Conservation (phyloP, 1,140 invertebrate species). For the Apis laboriosa region DNA sequence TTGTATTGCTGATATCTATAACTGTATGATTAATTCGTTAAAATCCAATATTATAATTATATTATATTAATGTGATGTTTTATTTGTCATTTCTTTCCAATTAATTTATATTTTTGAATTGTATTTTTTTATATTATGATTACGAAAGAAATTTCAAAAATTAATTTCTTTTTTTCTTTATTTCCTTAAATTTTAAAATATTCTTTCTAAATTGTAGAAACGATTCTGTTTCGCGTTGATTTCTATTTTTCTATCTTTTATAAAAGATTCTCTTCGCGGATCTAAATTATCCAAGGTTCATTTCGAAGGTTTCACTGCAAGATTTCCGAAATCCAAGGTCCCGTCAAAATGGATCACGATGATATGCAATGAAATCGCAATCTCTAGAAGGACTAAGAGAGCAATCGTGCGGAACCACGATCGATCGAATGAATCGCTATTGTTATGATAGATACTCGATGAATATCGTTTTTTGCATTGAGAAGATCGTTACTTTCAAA, state of each 20-base stretch:
- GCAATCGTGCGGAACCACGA: constrained; percentile 26
- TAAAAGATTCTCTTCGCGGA: not conserved
- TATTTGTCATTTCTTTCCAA: no score
- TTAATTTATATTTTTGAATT: no score
- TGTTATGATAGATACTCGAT: constrained; percentile 9
- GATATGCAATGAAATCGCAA: constrained; percentile 46
- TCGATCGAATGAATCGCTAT: constrained; percentile 31
- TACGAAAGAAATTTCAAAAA: no score
- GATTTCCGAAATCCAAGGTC: constrained; percentile 50
- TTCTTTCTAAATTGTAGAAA: not conserved
- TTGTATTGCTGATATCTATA: no score
- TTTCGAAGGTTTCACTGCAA: constrained; percentile 19
- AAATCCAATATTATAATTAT: no score
- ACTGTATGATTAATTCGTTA: no score
- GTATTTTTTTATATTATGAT: no score
- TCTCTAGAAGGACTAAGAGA: constrained; percentile 30
- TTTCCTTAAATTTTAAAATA: no score
- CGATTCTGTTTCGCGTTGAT: not conserved
- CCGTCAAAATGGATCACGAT: constrained; percentile 49
- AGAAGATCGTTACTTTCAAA: not conserved
- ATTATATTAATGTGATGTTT: no score
- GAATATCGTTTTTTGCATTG: not conserved
- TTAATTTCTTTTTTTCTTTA: no score
- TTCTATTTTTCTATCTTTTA: not conserved
- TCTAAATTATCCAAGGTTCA: constrained; percentile 49